phyloP scores from a whole-genome alignment of 2,888 invertebrate species.

The Lumbricus terrestris region DNA sequence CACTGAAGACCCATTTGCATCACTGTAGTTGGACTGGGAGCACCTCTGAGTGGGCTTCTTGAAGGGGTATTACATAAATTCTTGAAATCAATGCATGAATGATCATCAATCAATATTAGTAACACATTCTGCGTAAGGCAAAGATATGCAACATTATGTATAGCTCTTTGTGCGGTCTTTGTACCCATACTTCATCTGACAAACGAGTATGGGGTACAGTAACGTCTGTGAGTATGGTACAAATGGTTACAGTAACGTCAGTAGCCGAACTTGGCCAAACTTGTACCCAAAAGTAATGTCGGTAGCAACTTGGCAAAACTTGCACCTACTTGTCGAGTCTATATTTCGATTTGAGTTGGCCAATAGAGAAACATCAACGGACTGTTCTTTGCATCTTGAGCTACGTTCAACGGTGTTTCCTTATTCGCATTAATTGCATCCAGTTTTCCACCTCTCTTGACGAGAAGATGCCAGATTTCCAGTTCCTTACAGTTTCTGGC shows the following conservation, averaged over 20 bases:
- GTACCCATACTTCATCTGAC: neutral
- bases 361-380: neutral
- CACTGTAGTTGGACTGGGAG: too few relatives aligned
- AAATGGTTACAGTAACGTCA: neutral
- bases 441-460: neutral
- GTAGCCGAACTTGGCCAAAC: too few relatives aligned
- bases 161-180: too few relatives aligned
- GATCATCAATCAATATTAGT: neutral
- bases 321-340: neutral
- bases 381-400: neutral
- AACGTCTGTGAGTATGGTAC: neutral
- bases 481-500: neutral
- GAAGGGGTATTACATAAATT: too few relatives aligned
- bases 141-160: too few relatives aligned
- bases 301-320: too few relatives aligned
- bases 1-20: too few relatives aligned
- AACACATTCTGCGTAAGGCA: neutral
- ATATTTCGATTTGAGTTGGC: neutral
- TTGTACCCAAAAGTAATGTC: neutral
- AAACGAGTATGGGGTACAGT: neutral
- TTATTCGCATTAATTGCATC: neutral
- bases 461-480: slow-evolving; percentile 9
- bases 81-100: too few relatives aligned
- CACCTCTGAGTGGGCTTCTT: too few relatives aligned
- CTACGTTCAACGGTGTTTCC: neutral